Evolutionary conservation across 2,888 invertebrate species (phyloP).

Genomic region (Formica aserva): DNA sequence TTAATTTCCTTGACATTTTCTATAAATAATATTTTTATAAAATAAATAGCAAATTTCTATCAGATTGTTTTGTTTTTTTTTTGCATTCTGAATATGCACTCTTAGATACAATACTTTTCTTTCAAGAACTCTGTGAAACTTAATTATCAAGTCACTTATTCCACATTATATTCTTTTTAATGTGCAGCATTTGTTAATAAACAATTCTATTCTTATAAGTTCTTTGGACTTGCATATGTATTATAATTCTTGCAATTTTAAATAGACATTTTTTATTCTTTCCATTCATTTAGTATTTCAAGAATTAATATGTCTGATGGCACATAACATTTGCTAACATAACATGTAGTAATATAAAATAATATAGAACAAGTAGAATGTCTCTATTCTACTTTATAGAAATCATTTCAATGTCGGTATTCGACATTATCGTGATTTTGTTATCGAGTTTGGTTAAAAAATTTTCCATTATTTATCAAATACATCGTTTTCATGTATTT

Average conservation of each 20-base stretch:
- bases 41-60: background rate
- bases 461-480: conserved; percentile 19
- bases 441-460: background rate
- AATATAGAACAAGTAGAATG: background rate
- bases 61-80: background rate
- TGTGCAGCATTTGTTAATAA: conserved; percentile 10
- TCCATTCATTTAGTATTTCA: conserved; percentile 17
- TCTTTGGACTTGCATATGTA: background rate
- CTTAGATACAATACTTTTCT: background rate
- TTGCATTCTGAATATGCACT: background rate
- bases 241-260: conserved; percentile 1
- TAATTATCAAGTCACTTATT: background rate
- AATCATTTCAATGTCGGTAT: background rate
- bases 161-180: background rate
- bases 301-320: background rate
- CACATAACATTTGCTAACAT: background rate
- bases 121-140: background rate
- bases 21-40: background rate
- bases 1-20: background rate
- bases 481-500: background rate
- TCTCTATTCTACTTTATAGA: background rate
- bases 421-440: background rate
- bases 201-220: conserved; percentile 33
- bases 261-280: background rate
- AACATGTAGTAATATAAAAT: background rate